Evolutionary conservation across 2,113 vertebrate genomes (phyloP).

Genomic region (Podiceps cristatus): DNA sequence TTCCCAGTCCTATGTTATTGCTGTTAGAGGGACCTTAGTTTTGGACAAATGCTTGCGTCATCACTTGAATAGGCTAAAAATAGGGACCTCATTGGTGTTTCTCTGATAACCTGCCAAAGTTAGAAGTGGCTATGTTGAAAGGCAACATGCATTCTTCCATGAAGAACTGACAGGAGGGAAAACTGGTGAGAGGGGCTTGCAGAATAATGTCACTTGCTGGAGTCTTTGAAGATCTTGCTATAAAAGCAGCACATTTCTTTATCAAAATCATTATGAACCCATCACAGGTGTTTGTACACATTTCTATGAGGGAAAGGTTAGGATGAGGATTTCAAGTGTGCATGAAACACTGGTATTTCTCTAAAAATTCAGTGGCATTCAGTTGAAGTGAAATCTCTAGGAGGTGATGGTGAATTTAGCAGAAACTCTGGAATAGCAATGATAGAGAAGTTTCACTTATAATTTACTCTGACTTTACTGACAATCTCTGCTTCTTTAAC

Average conservation of each 20-base stretch:
- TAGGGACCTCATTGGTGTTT: not conserved
- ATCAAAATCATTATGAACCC: not conserved
- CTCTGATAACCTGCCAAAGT: not conserved
- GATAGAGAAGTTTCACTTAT: not conserved
- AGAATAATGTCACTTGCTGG: not conserved
- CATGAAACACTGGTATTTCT: not conserved
- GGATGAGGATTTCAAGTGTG: not conserved
- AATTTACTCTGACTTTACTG: not conserved
- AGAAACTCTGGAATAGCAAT: not conserved
- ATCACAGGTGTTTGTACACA: not conserved
- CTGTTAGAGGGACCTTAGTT: not conserved
- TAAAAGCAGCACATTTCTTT: not conserved
- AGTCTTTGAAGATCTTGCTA: not conserved
- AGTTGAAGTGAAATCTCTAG: not conserved
- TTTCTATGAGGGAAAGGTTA: not conserved
- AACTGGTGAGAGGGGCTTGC: not conserved
- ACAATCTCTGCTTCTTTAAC: slow-evolving; percentile 24
- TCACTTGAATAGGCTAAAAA: not conserved
- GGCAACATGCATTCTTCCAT: accelerated
- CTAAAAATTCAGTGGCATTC: not conserved
- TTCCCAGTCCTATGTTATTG: not conserved
- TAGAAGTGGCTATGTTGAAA: not conserved
- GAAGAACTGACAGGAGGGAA: not conserved
- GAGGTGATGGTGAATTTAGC: not conserved
- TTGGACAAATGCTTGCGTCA: not conserved